Evolutionary conservation across 2,888 invertebrate genomes (phyloP).

Genomic region (Drosophila tanythrix): DNA sequence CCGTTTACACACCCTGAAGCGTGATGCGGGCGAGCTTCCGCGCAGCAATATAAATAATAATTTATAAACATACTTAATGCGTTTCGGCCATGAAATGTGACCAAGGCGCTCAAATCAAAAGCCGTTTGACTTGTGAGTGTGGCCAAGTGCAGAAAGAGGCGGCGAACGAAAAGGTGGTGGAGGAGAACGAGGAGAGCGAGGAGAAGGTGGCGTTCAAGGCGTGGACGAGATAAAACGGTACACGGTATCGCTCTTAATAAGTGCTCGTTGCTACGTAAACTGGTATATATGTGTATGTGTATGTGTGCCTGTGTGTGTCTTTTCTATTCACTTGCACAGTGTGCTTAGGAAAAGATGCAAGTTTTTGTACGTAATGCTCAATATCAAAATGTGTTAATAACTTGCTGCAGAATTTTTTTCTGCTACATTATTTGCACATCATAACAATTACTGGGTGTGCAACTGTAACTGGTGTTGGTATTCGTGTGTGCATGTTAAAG

Average conservation of each 20-base stretch:
- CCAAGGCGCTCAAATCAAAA: slow-evolving; percentile 49
- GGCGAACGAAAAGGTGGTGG: background rate
- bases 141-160: slow-evolving; percentile 9
- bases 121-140: slow-evolving; percentile 51
- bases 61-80: slow-evolving; percentile 47
- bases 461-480: slow-evolving; percentile 24
- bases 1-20: slow-evolving; percentile 49
- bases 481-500: slow-evolving; percentile 24
- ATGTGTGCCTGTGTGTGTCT: background rate
- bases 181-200: background rate
- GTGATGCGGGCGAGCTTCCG: slow-evolving; percentile 61
- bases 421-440: slow-evolving; percentile 68
- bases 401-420: slow-evolving; percentile 22
- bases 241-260: slow-evolving; percentile 29
- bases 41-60: slow-evolving; percentile 41
- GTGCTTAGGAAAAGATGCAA: slow-evolving; percentile 35
- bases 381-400: slow-evolving; percentile 52
- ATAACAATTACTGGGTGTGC: slow-evolving; percentile 54
- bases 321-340: slow-evolving; percentile 3
- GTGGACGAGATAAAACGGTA: slow-evolving; percentile 53
- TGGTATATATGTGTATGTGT: slow-evolving; percentile 44
- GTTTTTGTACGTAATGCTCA: slow-evolving; percentile 33
- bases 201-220: slow-evolving; percentile 13
- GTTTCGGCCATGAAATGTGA: slow-evolving; percentile 65
- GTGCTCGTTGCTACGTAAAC: slow-evolving; percentile 39